Conservation (phyloP, 2,113 vertebrate genomes). For the Nycticorax nycticorax region DNA sequence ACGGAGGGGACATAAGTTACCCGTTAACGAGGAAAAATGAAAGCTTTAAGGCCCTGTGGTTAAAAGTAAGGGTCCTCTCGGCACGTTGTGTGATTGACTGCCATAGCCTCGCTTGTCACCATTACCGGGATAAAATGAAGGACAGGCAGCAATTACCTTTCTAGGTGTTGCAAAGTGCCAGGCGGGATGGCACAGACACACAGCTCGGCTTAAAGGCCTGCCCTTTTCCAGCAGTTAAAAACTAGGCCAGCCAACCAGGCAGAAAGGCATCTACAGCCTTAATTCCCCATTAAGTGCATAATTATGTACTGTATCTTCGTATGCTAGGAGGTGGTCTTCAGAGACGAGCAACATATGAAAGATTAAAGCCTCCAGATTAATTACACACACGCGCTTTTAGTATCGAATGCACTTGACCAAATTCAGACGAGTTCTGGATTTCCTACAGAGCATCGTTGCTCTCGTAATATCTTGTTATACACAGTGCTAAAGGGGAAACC, state of each 20-base stretch:
- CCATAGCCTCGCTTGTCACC: background rate
- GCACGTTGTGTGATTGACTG: background rate
- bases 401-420: background rate
- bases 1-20: accelerated
- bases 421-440: background rate
- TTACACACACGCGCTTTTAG: background rate
- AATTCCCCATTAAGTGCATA: background rate
- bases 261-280: background rate
- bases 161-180: background rate
- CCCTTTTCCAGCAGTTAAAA: background rate
- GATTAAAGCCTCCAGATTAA: background rate
- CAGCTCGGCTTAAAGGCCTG: background rate
- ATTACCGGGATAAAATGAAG: background rate
- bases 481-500: background rate
- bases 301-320: background rate
- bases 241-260: background rate
- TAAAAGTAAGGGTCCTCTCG: background rate
- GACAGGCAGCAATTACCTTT: background rate
- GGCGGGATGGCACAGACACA: background rate
- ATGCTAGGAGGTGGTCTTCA: background rate
- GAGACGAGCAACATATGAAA: background rate
- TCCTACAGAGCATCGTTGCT: background rate
- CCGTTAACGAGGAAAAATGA: background rate
- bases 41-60: background rate
- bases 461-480: accelerated